Percentiles rank a stretch among this genome's conserved stretches.
These are phyloP conservation scores for Cossypha caffra DNA, from an alignment of 2,797 vertebrate genomes.

Conservation along the genomic window DNA sequence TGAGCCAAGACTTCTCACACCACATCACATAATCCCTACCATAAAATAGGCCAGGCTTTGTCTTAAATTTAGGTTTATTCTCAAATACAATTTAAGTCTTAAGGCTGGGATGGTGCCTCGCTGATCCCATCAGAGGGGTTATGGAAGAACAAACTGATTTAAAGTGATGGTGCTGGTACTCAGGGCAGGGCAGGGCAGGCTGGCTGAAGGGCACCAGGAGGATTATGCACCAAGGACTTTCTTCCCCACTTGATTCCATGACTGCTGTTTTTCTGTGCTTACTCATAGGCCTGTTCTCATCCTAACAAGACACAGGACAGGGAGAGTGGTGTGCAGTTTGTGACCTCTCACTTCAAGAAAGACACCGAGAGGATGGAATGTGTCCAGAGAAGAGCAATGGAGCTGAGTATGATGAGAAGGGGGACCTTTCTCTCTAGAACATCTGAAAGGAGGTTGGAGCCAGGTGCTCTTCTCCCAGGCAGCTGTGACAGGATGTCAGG, in stretches of 20 bases:
- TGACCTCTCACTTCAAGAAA: background rate
- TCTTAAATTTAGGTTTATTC: slow-evolving; percentile 17
- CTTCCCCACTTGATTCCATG: background rate
- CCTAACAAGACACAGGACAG: background rate
- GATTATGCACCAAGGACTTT: background rate
- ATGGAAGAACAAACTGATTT: background rate
- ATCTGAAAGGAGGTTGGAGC: background rate
- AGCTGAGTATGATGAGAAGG: background rate
- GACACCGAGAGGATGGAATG: background rate
- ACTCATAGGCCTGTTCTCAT: background rate
- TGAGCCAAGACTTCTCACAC: background rate
- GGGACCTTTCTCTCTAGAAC: background rate
- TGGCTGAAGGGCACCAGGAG: rapidly evolving
- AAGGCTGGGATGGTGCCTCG: background rate
- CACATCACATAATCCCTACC: slow-evolving; percentile 13
- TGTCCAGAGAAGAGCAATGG: background rate
- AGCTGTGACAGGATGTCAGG: background rate
- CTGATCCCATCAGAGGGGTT: background rate
- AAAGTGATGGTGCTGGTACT: background rate
- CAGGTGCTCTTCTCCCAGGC: background rate
- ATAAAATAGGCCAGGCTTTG: background rate
- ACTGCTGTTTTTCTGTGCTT: background rate
- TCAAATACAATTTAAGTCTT: background rate
- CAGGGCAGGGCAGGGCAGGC: background rate
- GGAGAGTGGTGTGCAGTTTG: background rate